Evolutionary conservation across 2,888 invertebrate genomes (phyloP), one percentile per base, ranked within the genome.

Genomic region (Mantis religiosa): DNA sequence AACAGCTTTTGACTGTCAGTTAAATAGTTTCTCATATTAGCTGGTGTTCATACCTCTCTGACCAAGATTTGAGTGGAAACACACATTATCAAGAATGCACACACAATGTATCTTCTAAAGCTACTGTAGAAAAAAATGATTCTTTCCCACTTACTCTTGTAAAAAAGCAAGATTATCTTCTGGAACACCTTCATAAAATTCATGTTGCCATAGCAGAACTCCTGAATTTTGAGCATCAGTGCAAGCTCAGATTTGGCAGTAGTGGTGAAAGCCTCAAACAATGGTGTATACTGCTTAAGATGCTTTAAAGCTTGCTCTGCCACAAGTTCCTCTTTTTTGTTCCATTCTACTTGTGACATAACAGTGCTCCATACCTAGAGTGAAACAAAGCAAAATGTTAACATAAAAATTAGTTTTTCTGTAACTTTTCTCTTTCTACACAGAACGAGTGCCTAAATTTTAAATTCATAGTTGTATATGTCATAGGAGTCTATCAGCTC

Each of bases 201-300:
- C 98, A 99, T 99, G 95, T 99, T 99, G 93, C 98, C 98, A 93
- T 99, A 99, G 94, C 99, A 99, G 94, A 97, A 99, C 93, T 99
- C 99, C 94, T 99, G 99, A 92, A 99, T 97, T 94, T 98, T 98
- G 91, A 97, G 95, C 92, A 99, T 95, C 91, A 99, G 95, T 90
- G 97, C 96, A 92, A 98, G 95, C 94, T 99, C 98, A 85, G 98
- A 97, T 92, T 97, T 97, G 91, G 97, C 97, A 90, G 96, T 96
- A 92, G 96, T 96, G 91, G 98, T 96, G 92, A 99, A 98, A 54
- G 98, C 97, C 91, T 96, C 97, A 92, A 99, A 95, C 91, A 99
- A 94, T 90, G 96, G 96, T 91, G 98, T 97, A 94, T 97, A 98
- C 92, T 95, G 96, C 92, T 98, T 97, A 92, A 97, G 95, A 94